Percentiles rank a stretch among this genome's conserved stretches.
Evolutionary conservation across 2,797 vertebrate genomes (phyloP).

Genomic region (Picus viridis): DNA sequence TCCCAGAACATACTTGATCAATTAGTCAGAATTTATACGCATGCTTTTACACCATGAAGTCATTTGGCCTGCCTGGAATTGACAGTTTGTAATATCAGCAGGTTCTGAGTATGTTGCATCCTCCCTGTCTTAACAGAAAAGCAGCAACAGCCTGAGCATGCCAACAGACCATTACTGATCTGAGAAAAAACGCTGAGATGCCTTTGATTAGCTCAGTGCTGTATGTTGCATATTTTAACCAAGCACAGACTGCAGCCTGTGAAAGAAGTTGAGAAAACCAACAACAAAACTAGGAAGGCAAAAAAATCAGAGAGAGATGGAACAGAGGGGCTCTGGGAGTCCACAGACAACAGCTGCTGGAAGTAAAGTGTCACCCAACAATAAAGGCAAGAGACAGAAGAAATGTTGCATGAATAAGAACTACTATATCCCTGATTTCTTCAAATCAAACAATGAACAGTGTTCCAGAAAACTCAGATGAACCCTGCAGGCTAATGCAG

Average conservation of each 20-base stretch:
- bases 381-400: background rate
- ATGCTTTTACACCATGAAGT: background rate
- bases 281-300: background rate
- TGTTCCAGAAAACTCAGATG: background rate
- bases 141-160: background rate
- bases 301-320: background rate
- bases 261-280: background rate
- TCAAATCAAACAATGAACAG: background rate
- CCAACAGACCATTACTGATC: background rate
- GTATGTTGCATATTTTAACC: background rate
- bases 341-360: background rate
- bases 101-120: background rate
- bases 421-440: background rate
- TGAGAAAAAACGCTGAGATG: background rate
- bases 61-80: background rate
- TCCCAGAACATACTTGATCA: background rate
- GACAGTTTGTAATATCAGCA: background rate
- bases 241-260: background rate
- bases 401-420: background rate
- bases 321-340: background rate
- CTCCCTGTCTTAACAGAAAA: background rate
- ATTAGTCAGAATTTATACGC: background rate
- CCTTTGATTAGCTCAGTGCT: background rate
- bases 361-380: background rate
- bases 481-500: background rate